These are phyloP conservation scores for Fringilla coelebs DNA, from an alignment of 2,797 vertebrate species.

Conservation along the genomic window DNA sequence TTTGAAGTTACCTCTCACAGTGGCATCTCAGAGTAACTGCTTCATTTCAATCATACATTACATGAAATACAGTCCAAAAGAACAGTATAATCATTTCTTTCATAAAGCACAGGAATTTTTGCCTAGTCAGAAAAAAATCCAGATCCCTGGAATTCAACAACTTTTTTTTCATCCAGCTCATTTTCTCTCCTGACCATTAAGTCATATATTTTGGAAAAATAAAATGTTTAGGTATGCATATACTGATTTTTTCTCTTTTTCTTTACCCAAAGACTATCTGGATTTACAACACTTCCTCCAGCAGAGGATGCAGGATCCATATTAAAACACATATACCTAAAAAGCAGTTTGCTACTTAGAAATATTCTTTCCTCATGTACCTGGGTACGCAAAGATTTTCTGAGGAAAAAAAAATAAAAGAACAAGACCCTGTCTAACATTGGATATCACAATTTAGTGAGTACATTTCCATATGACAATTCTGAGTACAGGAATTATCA, in stretches of 20 bases:
- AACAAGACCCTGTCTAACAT: background rate
- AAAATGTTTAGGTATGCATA: background rate
- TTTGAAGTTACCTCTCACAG: background rate
- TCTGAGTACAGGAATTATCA: background rate
- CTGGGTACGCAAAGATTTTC: background rate
- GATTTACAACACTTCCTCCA: background rate
- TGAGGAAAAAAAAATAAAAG: background rate
- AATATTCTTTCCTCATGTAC: background rate
- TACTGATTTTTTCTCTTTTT: background rate
- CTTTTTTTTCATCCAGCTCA: background rate
- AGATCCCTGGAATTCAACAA: background rate
- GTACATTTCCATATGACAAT: background rate
- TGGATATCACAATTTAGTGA: background rate
- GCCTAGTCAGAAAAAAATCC: background rate
- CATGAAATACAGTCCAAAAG: background rate
- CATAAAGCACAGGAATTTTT: background rate
- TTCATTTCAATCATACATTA: background rate
- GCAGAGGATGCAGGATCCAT: background rate
- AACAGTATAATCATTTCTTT: background rate
- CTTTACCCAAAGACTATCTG: background rate
- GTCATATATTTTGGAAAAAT: background rate
- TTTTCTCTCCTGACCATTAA: background rate
- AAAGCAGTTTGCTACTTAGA: background rate
- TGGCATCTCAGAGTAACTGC: background rate
- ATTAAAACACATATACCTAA: background rate